phyloP scores from a whole-genome alignment of 2,888 invertebrate species.

The Emmelina monodactyla region DNA sequence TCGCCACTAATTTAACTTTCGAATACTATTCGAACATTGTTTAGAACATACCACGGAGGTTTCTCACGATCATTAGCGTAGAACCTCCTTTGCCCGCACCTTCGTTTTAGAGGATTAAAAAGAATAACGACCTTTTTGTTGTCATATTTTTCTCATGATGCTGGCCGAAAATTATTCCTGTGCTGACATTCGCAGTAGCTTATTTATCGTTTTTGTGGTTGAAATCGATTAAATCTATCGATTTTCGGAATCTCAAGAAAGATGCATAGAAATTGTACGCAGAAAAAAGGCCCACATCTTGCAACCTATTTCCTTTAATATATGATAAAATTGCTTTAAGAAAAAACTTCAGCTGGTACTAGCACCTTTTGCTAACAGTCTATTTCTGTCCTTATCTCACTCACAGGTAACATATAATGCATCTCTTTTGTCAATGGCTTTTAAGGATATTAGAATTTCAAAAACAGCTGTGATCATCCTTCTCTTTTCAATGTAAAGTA shows the following conservation, averaged over 20 bases:
- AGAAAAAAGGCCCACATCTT: too few relatives aligned
- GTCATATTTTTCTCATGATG: too few relatives aligned
- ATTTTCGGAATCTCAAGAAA: too few relatives aligned
- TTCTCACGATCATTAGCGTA: constrained; percentile 17
- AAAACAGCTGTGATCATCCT: not conserved
- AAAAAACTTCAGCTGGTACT: not conserved
- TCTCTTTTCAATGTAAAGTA: not conserved
- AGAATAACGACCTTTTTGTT: too few relatives aligned
- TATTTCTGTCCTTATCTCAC: not conserved
- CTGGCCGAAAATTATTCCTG: not conserved
- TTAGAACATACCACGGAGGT: constrained; percentile 11
- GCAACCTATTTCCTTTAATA: too few relatives aligned
- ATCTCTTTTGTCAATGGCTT: not conserved
- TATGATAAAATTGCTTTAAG: not conserved
- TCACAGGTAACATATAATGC: not conserved
- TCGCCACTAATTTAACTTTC: too few relatives aligned
- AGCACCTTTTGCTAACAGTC: not conserved
- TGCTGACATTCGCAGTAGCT: too few relatives aligned
- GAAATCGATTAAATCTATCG: too few relatives aligned
- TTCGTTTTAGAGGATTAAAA: too few relatives aligned
- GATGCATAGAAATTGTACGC: too few relatives aligned
- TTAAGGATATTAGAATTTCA: not conserved
- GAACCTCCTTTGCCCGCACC: constrained; percentile 9
- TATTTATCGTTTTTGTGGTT: too few relatives aligned
- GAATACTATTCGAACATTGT: too few relatives aligned